Evolutionary conservation across 2,113 vertebrate genomes (phyloP), one percentile per base, ranked within the genome.

Genomic region (Microcebus jonahi): DNA sequence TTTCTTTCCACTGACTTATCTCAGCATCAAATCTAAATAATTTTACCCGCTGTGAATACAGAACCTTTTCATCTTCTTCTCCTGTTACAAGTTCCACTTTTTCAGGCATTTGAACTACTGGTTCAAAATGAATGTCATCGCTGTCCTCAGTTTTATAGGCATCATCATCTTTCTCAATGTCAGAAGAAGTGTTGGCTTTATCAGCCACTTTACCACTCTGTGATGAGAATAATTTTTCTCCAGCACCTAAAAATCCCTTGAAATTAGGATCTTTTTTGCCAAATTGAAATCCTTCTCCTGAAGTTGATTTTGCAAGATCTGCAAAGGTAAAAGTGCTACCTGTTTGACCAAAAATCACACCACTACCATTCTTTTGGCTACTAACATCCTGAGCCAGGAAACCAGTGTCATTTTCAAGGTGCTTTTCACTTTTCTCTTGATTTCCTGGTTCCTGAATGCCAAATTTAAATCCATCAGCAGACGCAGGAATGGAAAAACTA

Each of bases 51-150:
- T 99, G 99, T 17, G 99, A 99, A 83, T 99, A 99, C 1, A 99
- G 98, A 81, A 99, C 98, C 86, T 98, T 99, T 92, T 99, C 99
- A 97, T 99, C 99, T 96, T 99, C 99, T 97, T 99, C 99, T 50
- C 99, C 99, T 0, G 99, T 99, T 88, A 99, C 99, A 18, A 99
- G 98, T 21, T 99, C 99, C 65, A 99, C 99, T 96, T 99, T 99
- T 27, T 99, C 99, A 76, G 99, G 99, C 99, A 99, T 99, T 85
- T 99, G 99, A 92, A 99, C 99, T 42, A 99, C 99, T 39, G 99
- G 99, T 76, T 99, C 99, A 98, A 99, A 99, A 98, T 99, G 99
- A 94, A 99, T 99, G 61, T 99, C 99, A 90, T 99, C 99, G 8
- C 98, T 99, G 53, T 99, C 99, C 87, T 99, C 99, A 0, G 99